phyloP scores from a whole-genome alignment of 1,140 invertebrate genomes.

The Drosophila pandora region DNA sequence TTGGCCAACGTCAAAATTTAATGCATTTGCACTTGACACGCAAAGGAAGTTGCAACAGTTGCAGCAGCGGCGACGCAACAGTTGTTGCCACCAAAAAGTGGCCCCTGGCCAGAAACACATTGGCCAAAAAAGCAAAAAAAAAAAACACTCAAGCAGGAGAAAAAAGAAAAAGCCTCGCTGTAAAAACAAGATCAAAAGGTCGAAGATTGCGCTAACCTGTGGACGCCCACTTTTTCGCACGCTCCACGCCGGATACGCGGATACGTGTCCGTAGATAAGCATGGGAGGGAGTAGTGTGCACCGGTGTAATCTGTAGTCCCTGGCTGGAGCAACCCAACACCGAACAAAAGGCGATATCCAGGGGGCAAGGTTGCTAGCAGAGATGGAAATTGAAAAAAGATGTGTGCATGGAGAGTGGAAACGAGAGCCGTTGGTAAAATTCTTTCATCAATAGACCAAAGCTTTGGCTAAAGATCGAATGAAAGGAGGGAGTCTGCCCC shows the following conservation, averaged over 20 bases:
- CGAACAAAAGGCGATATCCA: slow-evolving; percentile 11
- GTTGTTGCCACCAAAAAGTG: slow-evolving; percentile 44
- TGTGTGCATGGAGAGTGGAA: slow-evolving; percentile 23
- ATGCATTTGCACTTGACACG: slow-evolving; percentile 81
- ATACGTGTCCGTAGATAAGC: slow-evolving; percentile 62
- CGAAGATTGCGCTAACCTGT: slow-evolving; percentile 75
- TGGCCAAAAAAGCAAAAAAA: background rate
- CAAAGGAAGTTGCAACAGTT: slow-evolving; percentile 74
- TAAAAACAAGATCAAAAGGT: slow-evolving; percentile 80
- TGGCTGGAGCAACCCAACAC: slow-evolving; percentile 1
- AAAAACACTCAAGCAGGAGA: background rate
- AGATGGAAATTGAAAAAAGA: slow-evolving; percentile 73
- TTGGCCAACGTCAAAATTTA: slow-evolving; percentile 74
- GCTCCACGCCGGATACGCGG: slow-evolving; percentile 65
- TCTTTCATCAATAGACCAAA: slow-evolving; percentile 64
- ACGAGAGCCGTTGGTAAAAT: slow-evolving; percentile 62
- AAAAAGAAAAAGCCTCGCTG: slow-evolving; percentile 17
- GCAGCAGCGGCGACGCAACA: slow-evolving; percentile 37
- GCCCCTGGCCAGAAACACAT: slow-evolving; percentile 44
- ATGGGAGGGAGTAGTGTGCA: slow-evolving; percentile 22
- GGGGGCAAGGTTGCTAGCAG: slow-evolving; percentile 21
- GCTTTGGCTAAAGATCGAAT: slow-evolving; percentile 13
- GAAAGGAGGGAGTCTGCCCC: background rate
- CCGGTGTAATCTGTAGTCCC: slow-evolving; percentile 60
- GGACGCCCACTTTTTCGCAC: slow-evolving; percentile 80